phyloP scores from a whole-genome alignment of 1,140 invertebrate genomes.

The Zaprionus taronus region DNA sequence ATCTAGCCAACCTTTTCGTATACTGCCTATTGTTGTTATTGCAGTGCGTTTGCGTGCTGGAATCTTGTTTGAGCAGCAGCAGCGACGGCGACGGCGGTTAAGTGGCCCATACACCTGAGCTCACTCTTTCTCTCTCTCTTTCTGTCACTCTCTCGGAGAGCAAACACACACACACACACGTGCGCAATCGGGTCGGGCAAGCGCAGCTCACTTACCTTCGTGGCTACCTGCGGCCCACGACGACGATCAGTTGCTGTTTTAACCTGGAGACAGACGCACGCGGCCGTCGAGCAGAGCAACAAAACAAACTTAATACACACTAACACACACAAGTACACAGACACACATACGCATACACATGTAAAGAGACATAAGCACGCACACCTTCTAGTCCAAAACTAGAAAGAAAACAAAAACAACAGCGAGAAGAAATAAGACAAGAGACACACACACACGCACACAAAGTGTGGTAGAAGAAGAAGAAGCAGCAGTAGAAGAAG shows the following conservation, averaged over 20 bases:
- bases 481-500: constrained; percentile 56
- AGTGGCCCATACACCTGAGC: constrained; percentile 53
- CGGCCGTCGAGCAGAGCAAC: constrained; percentile 35
- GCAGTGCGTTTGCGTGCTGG: constrained; percentile 65
- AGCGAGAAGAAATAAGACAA: constrained; percentile 45
- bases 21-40: constrained; percentile 39
- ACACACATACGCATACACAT: constrained; percentile 25
- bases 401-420: constrained; percentile 74
- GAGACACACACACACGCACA: constrained; percentile 21
- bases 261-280: constrained; percentile 65
- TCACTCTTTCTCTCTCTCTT: constrained; percentile 20
- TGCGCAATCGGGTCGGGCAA: constrained; percentile 25
- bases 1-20: constrained; percentile 23
- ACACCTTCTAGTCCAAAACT: constrained; percentile 60
- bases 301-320: constrained; percentile 38
- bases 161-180: constrained; percentile 16
- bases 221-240: constrained; percentile 63
- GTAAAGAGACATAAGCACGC: constrained; percentile 6
- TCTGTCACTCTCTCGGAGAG: constrained; percentile 11
- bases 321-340: constrained; percentile 13
- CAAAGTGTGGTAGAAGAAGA: constrained; percentile 58
- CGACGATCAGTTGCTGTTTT: constrained; percentile 71
- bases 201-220: constrained; percentile 70
- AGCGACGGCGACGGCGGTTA: constrained; percentile 25
- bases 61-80: constrained; percentile 67